Conservation (phyloP, 2,797 vertebrate species). For the Ceryle rudis region DNA sequence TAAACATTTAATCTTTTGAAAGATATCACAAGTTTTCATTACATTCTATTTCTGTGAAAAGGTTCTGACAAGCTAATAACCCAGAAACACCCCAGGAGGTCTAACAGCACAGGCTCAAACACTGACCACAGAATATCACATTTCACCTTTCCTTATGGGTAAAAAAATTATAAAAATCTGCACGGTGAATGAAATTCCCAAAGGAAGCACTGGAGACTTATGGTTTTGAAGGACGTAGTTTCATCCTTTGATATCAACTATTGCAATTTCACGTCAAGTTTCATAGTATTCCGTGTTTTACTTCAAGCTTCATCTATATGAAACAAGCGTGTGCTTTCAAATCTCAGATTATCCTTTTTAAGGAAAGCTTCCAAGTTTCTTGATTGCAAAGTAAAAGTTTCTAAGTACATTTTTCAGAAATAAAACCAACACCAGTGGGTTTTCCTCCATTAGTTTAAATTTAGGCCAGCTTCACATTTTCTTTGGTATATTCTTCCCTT, state of each 20-base stretch:
- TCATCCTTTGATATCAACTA: neutral
- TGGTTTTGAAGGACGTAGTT: neutral
- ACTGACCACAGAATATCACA: fast-evolving
- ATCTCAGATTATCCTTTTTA: neutral
- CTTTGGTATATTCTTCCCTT: neutral
- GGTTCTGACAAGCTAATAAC: neutral
- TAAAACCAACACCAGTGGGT: neutral
- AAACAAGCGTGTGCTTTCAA: neutral
- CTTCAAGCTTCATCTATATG: neutral
- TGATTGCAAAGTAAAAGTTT: neutral
- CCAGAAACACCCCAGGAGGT: neutral
- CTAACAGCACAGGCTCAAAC: neutral
- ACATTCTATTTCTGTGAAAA: neutral
- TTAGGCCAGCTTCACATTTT: neutral
- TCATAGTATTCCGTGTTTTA: neutral
- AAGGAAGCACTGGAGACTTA: neutral
- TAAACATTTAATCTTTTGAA: neutral
- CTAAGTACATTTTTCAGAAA: neutral
- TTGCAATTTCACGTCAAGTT: neutral
- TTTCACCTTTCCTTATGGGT: neutral
- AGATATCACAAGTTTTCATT: neutral
- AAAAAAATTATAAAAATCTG: too few relatives aligned
- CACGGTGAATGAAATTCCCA: neutral
- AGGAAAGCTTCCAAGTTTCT: neutral
- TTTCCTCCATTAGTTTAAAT: neutral